Base-by-base conservation (phyloP, 2,797 vertebrate genomes). In the Botia almorhae region DNA sequence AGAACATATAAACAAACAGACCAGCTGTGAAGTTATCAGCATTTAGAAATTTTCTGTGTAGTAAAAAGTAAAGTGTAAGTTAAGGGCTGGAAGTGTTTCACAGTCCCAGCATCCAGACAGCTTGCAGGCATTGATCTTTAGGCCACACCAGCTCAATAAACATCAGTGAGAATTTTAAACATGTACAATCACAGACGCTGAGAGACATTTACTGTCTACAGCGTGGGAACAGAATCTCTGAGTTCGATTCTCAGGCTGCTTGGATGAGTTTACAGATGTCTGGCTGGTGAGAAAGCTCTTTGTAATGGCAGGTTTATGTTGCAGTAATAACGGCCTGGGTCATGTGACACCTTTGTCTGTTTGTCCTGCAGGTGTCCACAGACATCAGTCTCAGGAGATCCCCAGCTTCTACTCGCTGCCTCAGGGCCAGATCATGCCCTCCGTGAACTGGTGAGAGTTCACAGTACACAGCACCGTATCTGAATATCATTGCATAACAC, bases 331-430 rank as follows among this genome's bases (percentile, higher is more conserved):
- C 7, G n/a, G 84, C 72, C 56, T 79, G 60, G 72, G 50, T 78
- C 69, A 67, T 65, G 17, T 60, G 26, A 70, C 72, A 3, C n/a
- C 16, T 65, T 76, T 87, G 81, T 80, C 69, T 69, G 50, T 53
- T 72, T 84, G 69, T 86, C 39, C 72, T 86, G 43, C 87, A 99
- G 97, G 97, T 87, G 90, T 96, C 86, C 97, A 97, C 90, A 96
- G 97, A 89, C 95, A 95, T 82, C 97, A 97, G 91, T 94, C 96
- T 85, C 95, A 97, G 82, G 98, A 99, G 85, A 94, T 99, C 87
- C 94, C 96, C 10, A 93, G 96, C 56, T 99, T 98, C 92, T 99
- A 99, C 91, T 93, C 96, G 13, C 94, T 98, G 78, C 95, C 97
- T 87, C 94, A 97, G 23, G 93, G 97, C 71, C 98, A 98, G 92